Conservation (phyloP, 2,797 vertebrate species). For the Pteronotus mesoamericanus region DNA sequence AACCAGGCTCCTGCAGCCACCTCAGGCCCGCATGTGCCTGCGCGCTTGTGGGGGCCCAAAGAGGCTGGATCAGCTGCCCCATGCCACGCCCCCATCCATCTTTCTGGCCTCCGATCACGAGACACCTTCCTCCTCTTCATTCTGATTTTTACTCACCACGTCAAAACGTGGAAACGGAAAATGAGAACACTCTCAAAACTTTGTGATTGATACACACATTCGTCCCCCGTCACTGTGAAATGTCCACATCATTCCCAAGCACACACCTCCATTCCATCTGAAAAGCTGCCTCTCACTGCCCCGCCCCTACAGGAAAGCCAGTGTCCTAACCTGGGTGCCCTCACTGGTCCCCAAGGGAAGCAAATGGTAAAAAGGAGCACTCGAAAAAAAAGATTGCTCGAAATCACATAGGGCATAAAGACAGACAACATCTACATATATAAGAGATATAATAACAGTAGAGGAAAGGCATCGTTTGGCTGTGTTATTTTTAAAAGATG, state of each 20-base stretch:
- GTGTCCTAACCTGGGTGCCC: neutral
- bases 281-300: neutral
- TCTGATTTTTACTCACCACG: neutral
- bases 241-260: neutral
- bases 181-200: neutral
- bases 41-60: neutral
- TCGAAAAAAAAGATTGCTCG: neutral
- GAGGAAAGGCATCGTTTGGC: neutral
- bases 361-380: neutral
- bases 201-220: too few relatives aligned
- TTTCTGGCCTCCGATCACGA: neutral
- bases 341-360: neutral
- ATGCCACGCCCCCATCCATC: fast-evolving
- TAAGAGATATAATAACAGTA: neutral
- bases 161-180: neutral
- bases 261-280: neutral
- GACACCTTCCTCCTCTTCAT: neutral
- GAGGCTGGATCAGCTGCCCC: neutral
- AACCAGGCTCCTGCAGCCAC: neutral
- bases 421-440: neutral
- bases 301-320: neutral
- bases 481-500: neutral
- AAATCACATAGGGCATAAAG: neutral
- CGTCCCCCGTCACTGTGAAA: neutral
- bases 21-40: neutral